A percentile compares a stretch with the other conserved stretches of the same genome.
Conservation (phyloP, 2,888 invertebrate genomes). For the Hartigia nigra region DNA sequence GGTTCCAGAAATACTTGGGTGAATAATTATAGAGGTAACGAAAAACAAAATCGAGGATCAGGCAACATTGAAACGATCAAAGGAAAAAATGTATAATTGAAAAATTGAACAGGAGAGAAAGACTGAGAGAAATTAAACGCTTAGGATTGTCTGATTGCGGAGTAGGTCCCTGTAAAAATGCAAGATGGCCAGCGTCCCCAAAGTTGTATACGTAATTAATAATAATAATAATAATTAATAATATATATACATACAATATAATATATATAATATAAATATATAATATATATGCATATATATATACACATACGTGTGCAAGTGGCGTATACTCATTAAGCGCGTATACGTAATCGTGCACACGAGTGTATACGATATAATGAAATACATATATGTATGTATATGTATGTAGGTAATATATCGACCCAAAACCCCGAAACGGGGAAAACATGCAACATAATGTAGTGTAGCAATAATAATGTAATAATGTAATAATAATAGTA, state of each 20-base stretch:
- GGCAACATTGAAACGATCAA: conserved; percentile 71
- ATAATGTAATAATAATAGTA: conserved; percentile 50
- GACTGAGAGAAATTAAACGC: conserved; percentile 57
- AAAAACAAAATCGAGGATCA: conserved; percentile 69
- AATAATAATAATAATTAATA: conserved; percentile 15
- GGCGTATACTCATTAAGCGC: conserved; percentile 13
- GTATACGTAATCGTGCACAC: conserved; percentile 32
- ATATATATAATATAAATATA: conserved; percentile 27
- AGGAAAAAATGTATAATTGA: conserved; percentile 63
- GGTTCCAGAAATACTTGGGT: conserved; percentile 47
- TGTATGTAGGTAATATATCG: conserved; percentile 28
- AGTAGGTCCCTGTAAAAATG: conserved; percentile 66
- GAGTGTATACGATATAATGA: conserved; percentile 25
- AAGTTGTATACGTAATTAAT: conserved; percentile 61
- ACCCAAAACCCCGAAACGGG: conserved; percentile 59
- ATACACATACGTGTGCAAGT: conserved; percentile 46
- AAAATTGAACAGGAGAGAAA: conserved; percentile 55
- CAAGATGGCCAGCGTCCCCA: conserved; percentile 67
- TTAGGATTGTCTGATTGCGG: conserved; percentile 66
- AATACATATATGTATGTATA: conserved; percentile 6
- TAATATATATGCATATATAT: conserved; percentile 38
- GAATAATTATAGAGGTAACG: conserved; percentile 65
- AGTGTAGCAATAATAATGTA: conserved; percentile 57
- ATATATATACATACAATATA: conserved; percentile 22
- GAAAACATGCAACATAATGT: conserved; percentile 65